A percentile compares a stretch with the other conserved stretches of the same genome.
phyloP scores from a whole-genome alignment of 2,113 vertebrate species.

The Hymenochirus boettgeri region DNA sequence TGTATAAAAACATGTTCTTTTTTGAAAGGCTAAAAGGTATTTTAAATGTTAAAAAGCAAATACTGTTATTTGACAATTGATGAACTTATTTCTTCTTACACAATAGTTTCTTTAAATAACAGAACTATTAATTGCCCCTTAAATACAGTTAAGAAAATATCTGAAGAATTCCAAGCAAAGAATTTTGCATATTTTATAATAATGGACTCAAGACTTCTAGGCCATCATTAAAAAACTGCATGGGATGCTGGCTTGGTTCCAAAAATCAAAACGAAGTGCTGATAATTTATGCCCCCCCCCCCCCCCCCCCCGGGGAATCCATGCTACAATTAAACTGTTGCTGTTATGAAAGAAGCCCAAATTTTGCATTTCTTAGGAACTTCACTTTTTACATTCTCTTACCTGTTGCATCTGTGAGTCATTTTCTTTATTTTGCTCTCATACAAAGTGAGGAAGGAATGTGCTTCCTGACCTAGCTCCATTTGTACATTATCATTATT shows the following conservation, averaged over 20 bases:
- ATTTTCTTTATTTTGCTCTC: conserved; percentile 54
- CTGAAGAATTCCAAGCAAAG: conserved; percentile 51
- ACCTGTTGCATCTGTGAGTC: conserved; percentile 69
- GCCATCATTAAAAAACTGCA: conserved; percentile 62
- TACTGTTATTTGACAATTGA: not conserved
- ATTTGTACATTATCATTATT: conserved; percentile 60
- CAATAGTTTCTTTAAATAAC: not conserved
- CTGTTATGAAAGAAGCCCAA: conserved; percentile 64
- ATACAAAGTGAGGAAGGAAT: conserved; percentile 57
- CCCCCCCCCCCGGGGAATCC: conserved; percentile 75
- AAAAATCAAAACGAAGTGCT: conserved; percentile 65
- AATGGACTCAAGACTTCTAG: conserved; percentile 47
- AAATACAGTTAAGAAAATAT: not conserved
- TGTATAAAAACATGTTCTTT: not conserved
- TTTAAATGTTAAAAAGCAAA: not conserved
- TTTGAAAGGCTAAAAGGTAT: not conserved
- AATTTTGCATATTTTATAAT: conserved; percentile 65
- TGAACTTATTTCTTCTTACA: not conserved
- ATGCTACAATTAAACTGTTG: conserved; percentile 74
- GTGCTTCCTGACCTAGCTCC: conserved; percentile 62
- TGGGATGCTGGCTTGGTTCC: conserved; percentile 65
- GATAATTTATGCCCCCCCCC: no score
- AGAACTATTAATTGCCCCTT: no score
- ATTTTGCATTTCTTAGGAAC: conserved; percentile 70
- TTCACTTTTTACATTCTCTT: conserved; percentile 70